Evolutionary conservation across 2,113 vertebrate genomes (phyloP), one percentile per base, ranked within the genome.

Genomic region (Benitochromis conjunctus): DNA sequence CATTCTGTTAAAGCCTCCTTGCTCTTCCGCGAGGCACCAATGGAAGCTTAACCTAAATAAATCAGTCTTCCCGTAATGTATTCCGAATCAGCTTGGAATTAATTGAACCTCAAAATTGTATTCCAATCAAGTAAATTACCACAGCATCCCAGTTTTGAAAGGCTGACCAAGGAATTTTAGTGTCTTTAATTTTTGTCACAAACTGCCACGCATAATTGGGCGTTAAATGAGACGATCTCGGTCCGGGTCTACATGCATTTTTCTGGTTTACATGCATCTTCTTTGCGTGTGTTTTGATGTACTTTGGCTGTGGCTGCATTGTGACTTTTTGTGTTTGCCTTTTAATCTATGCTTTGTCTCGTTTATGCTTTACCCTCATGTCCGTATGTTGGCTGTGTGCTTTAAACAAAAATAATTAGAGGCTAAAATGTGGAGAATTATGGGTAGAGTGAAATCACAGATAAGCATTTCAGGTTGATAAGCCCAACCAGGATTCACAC

Each of bases 21-120:
- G 86, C 88, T 89, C 85, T 87, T 87, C 54, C 18, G 60, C 85
- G 43, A 66, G 80, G 74, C 88, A 91, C 80, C 91, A 85, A 87
- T 86, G 91, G 83, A 82, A 94, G 95, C 94, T 96, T 95, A 96
- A 95, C 95, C 95, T 93, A 95, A 96, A 96, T 96, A 95, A 95
- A 95, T 96, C 96, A 96, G 83, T 96, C 95, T 95, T 80, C 80
- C 85, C 60, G 84, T 87, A 89, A 93, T 95, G 88, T 89, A 90
- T 91, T 92, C 88, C 19, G 80, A 90, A 94, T 92, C 87, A 93
- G 78, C 90, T 86, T 38, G 84, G 92, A 89, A 92, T 93, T 94
- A 93, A 94, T 93, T 91, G 92, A 90, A 90, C 87, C 85, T 90
- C 66, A 81, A 91, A 92, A 89, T 91, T 89, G 88, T 89, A 79